These are phyloP conservation scores for Macrosteles quadrilineatus DNA, from an alignment of 1,140 invertebrate species.

Conservation along the genomic window DNA sequence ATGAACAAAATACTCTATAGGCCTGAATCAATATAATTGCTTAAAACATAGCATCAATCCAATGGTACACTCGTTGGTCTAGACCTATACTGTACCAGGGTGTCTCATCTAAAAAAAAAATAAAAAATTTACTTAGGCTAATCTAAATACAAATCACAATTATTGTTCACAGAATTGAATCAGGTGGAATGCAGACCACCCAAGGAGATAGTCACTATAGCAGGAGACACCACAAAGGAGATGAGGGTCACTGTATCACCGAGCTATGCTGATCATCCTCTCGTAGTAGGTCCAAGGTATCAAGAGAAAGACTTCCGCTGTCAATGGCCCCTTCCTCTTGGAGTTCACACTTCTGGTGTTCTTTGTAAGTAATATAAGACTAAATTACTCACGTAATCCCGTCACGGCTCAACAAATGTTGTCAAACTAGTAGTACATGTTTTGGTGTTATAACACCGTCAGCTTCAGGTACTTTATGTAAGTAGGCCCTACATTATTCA, in stretches of 20 bases:
- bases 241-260: slow-evolving; percentile 59
- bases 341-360: slow-evolving; percentile 67
- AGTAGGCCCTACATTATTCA: not conserved
- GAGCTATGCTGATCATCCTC: slow-evolving; percentile 68
- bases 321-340: slow-evolving; percentile 58
- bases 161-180: slow-evolving; percentile 67
- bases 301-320: slow-evolving; percentile 63
- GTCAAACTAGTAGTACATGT: not conserved
- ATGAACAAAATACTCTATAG: too few relatives aligned
- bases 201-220: slow-evolving; percentile 60
- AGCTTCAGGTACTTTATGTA: not conserved
- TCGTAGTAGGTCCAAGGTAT: slow-evolving; percentile 75
- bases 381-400: not conserved
- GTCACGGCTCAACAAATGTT: too few relatives aligned
- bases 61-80: too few relatives aligned
- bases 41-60: too few relatives aligned
- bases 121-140: too few relatives aligned
- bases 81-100: too few relatives aligned
- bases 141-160: too few relatives aligned
- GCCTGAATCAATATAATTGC: too few relatives aligned
- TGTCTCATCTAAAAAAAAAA: too few relatives aligned
- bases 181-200: slow-evolving; percentile 62
- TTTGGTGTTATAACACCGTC: not conserved
- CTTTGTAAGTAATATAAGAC: slow-evolving; percentile 56
- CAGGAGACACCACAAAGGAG: slow-evolving; percentile 56